Evolutionary conservation across 2,888 invertebrate genomes (phyloP).

Genomic region (Ormyrus nitidulus): DNA sequence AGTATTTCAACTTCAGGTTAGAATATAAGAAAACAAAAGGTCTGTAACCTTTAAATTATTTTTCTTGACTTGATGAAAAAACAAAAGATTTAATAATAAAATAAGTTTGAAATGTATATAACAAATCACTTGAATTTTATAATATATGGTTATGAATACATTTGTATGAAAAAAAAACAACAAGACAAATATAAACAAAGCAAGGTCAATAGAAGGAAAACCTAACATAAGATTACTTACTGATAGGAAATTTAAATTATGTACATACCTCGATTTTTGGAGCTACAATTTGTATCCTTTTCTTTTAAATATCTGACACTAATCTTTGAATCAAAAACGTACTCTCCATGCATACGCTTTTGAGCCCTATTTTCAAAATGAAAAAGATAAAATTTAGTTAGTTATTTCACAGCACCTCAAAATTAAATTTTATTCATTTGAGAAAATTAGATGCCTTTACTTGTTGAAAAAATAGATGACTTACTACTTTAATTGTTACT

Average conservation of each 20-base stretch:
- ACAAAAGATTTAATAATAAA: background rate
- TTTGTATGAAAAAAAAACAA: background rate
- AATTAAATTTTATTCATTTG: background rate
- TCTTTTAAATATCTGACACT: constrained; percentile 76
- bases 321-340: constrained; percentile 87
- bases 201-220: constrained; percentile 44
- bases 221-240: constrained; percentile 15
- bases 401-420: constrained; percentile 16
- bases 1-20: background rate
- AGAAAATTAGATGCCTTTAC: background rate
- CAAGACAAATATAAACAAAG: constrained; percentile 37
- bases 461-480: background rate
- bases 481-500: background rate
- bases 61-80: background rate
- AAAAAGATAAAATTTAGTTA: constrained; percentile 15
- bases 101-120: too few relatives aligned
- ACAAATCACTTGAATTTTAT: background rate
- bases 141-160: constrained; percentile 10
- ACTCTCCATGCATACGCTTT: constrained; percentile 90
- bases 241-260: constrained; percentile 26
- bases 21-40: constrained; percentile 17
- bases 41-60: background rate
- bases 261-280: constrained; percentile 67
- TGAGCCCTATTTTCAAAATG: constrained; percentile 79
- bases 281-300: constrained; percentile 59